Conservation (phyloP, 2,113 vertebrate species). For the Picathartes gymnocephalus region DNA sequence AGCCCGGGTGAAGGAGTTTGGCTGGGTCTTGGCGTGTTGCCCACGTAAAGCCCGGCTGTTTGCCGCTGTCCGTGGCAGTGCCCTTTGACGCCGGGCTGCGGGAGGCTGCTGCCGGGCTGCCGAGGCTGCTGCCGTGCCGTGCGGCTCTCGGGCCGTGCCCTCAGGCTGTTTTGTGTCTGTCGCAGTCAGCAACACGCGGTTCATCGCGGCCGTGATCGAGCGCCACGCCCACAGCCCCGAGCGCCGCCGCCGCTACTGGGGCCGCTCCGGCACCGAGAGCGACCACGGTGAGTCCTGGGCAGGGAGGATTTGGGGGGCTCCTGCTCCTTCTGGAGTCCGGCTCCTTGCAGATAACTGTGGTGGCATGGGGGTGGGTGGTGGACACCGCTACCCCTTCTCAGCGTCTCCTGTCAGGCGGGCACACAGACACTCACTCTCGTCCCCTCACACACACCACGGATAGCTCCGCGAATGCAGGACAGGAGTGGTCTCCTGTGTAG, state of each 20-base stretch:
- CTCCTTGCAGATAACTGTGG: not conserved
- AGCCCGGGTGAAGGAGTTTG: not conserved
- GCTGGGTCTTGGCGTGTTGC: too few species aligned
- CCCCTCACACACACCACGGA: too few species aligned
- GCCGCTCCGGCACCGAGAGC: constrained; percentile 93
- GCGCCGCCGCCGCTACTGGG: constrained; percentile 93
- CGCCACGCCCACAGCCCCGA: constrained; percentile 95
- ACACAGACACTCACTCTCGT: too few species aligned
- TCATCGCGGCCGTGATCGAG: constrained; percentile 96
- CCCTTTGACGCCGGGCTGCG: too few species aligned
- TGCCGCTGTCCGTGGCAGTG: not conserved
- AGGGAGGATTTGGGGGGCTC: accelerated
- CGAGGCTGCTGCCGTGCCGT: too few species aligned
- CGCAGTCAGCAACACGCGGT: constrained; percentile 94
- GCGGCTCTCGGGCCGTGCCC: not conserved
- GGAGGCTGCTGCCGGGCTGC: too few species aligned
- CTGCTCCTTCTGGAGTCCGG: not conserved
- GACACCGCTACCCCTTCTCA: too few species aligned
- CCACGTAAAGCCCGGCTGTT: not conserved
- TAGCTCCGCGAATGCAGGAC: too few species aligned
- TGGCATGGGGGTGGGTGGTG: too few species aligned
- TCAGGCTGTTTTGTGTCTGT: not conserved
- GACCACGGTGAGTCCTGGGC: constrained; percentile 85
- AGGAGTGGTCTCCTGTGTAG: too few species aligned
- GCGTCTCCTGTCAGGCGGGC: too few species aligned